These are phyloP conservation scores for Aldrovandia affinis DNA, from an alignment of 2,797 vertebrate species.

Conservation along the genomic window DNA sequence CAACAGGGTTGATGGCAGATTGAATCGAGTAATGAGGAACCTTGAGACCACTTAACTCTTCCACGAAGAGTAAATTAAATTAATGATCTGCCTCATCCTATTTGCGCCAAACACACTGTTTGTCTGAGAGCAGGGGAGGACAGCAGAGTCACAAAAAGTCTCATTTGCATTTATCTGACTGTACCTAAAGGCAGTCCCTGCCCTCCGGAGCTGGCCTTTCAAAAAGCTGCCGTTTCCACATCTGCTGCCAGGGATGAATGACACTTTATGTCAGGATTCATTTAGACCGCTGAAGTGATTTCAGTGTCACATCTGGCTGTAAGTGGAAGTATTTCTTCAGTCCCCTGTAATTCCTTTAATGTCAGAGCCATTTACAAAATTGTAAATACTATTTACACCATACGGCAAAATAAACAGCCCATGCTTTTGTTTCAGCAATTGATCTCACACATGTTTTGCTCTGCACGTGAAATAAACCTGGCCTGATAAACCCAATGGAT, in stretches of 20 bases:
- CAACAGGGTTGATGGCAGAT: constrained; percentile 22
- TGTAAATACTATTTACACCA: neutral
- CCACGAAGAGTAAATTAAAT: constrained; percentile 33
- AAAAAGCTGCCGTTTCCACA: constrained; percentile 1
- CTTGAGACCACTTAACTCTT: constrained; percentile 29
- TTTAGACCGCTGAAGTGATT: neutral
- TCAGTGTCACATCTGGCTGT: neutral
- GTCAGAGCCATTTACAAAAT: neutral
- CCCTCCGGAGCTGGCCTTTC: neutral
- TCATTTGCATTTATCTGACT: constrained; percentile 25
- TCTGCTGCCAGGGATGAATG: constrained; percentile 11
- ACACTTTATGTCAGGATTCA: neutral
- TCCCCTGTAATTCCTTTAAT: neutral
- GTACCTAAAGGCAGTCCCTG: neutral
- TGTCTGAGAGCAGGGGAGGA: neutral
- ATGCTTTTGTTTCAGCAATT: neutral
- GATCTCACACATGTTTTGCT: neutral
- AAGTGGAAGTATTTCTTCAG: constrained; percentile 18
- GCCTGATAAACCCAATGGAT: neutral
- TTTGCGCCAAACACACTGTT: constrained; percentile 16
- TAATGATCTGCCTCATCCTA: constrained; percentile 33
- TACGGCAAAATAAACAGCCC: neutral
- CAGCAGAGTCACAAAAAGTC: neutral
- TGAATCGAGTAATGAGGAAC: constrained; percentile 27
- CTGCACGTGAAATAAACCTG: neutral